Evolutionary conservation across 23 tunicate species (phyloP).

Genomic region (Styela plicata): DNA sequence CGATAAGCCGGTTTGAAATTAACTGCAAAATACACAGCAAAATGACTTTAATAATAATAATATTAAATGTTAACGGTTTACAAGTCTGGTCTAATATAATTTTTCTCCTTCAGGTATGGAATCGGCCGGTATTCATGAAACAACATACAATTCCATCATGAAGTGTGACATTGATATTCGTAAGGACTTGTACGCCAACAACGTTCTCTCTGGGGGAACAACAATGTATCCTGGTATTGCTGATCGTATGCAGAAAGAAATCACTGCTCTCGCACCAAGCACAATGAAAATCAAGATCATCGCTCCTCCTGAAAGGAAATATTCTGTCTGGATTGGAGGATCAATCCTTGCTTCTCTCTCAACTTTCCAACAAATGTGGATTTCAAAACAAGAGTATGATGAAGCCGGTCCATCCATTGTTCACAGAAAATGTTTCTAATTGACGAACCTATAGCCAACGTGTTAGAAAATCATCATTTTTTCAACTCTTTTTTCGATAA

Average conservation of each 20-base stretch:
- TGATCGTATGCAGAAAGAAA: slow-evolving; percentile 27
- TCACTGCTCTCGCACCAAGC: slow-evolving; percentile 18
- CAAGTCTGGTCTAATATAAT: too few relatives aligned
- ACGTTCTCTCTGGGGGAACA: slow-evolving; percentile 84
- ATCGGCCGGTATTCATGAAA: slow-evolving; percentile 98
- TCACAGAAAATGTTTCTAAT: slow-evolving; percentile 95
- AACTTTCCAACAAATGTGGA: slow-evolving; percentile 94
- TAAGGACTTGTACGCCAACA: slow-evolving; percentile 92
- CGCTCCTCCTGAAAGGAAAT: slow-evolving; percentile 25
- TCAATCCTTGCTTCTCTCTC: slow-evolving; percentile 91
- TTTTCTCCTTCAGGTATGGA: slow-evolving; percentile 67
- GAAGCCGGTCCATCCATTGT: slow-evolving; percentile 68
- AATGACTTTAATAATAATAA: too few relatives aligned
- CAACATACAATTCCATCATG: slow-evolving; percentile 89
- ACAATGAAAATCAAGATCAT: slow-evolving; percentile 38
- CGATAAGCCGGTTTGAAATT: too few relatives aligned
- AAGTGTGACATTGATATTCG: slow-evolving; percentile 90
- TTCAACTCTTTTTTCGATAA: too few relatives aligned
- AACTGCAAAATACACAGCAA: too few relatives aligned
- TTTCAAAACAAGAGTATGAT: slow-evolving; percentile 86
- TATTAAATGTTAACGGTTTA: too few relatives aligned
- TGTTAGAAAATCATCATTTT: too few relatives aligned
- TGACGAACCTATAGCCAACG: too few relatives aligned
- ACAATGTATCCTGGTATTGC: slow-evolving; percentile 82
- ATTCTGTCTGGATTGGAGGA: slow-evolving; percentile 57